Percentiles rank a stretch among this genome's conserved stretches.
These are phyloP conservation scores for Aegotheles bennettii DNA, from an alignment of 2,113 vertebrate genomes.

Conservation along the genomic window DNA sequence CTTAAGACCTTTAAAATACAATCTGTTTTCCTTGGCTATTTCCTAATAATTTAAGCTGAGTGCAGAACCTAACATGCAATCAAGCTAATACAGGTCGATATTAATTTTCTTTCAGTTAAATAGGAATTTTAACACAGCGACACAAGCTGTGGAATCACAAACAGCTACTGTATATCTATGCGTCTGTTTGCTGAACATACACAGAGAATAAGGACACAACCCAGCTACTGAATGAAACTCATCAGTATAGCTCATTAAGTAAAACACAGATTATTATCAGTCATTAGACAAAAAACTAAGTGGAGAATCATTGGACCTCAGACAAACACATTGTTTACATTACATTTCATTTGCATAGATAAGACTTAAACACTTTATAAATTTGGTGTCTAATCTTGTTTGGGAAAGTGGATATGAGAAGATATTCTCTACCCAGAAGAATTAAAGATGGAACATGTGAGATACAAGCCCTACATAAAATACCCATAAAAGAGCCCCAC, in stretches of 20 bases:
- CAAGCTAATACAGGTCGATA: slow-evolving; percentile 72
- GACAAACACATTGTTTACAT: not conserved
- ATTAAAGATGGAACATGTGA: not conserved
- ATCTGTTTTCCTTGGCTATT: slow-evolving; percentile 70
- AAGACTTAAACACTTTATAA: not conserved
- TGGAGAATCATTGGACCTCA: not conserved
- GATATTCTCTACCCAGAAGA: not conserved
- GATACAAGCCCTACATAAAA: not conserved
- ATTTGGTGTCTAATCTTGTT: not conserved
- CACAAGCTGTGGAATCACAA: slow-evolving; percentile 45
- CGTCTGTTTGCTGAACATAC: not conserved
- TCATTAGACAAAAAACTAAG: not conserved
- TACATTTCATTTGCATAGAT: not conserved
- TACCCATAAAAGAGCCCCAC: not conserved
- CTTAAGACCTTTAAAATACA: slow-evolving; percentile 68
- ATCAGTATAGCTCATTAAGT: not conserved
- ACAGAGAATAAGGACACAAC: not conserved
- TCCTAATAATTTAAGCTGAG: slow-evolving; percentile 70
- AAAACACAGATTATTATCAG: not conserved
- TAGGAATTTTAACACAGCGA: slow-evolving; percentile 67
- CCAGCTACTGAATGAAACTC: not conserved
- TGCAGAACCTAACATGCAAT: slow-evolving; percentile 62
- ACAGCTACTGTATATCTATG: slow-evolving; percentile 13
- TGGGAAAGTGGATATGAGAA: not conserved
- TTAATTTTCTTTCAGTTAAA: slow-evolving; percentile 75